phyloP scores from a whole-genome alignment of 2,113 vertebrate species.

The Perca fluviatilis region DNA sequence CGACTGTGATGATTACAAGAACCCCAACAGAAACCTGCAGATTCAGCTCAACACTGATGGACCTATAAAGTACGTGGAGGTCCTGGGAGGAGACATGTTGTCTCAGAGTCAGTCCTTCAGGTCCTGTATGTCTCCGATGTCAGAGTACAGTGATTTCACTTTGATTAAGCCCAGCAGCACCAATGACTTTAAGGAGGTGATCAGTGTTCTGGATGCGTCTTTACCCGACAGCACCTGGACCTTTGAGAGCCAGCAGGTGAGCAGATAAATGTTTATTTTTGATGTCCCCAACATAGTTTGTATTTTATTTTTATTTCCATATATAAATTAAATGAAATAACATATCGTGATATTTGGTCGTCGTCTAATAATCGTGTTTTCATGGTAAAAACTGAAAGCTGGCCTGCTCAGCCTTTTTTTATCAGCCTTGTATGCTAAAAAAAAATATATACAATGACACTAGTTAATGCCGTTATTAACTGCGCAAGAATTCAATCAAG shows the following conservation, averaged over 20 bases:
- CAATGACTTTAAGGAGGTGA: conserved; percentile 78
- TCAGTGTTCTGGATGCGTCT: conserved; percentile 78
- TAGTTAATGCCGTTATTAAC: background rate
- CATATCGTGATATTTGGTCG: background rate
- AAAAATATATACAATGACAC: too few species aligned
- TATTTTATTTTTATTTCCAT: too few species aligned
- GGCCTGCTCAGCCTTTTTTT: background rate
- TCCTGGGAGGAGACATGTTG: conserved; percentile 85
- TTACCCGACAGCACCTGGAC: conserved; percentile 78
- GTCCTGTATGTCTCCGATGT: conserved; percentile 88
- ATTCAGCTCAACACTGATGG: conserved; percentile 85
- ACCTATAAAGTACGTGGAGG: conserved; percentile 89
- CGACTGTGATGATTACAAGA: conserved; percentile 73
- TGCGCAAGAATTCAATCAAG: rapidly evolving
- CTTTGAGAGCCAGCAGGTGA: conserved; percentile 81
- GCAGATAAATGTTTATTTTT: background rate
- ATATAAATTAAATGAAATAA: too few species aligned
- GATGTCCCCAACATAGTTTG: too few species aligned
- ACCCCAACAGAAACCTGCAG: conserved; percentile 81
- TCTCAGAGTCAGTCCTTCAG: conserved; percentile 86
- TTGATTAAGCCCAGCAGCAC: conserved; percentile 85
- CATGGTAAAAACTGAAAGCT: background rate
- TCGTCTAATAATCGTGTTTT: background rate
- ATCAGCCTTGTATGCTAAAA: background rate
- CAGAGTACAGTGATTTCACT: conserved; percentile 89